Conservation (phyloP, 2,888 invertebrate species). For the Camponotus fellah region DNA sequence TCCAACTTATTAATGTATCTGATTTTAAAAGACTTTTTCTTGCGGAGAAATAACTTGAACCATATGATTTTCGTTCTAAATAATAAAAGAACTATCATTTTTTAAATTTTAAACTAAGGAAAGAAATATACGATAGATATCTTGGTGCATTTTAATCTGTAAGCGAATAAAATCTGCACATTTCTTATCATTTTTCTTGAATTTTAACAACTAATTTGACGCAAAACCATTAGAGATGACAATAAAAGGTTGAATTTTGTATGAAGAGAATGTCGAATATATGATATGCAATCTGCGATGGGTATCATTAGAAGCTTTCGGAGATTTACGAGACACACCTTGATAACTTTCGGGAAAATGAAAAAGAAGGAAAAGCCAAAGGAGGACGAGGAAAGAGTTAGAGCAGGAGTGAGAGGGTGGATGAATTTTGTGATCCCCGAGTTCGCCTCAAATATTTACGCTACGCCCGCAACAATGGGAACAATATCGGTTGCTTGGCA, state of each 20-base stretch:
- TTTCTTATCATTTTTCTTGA: neutral
- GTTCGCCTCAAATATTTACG: conserved; percentile 70
- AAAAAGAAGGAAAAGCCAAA: conserved; percentile 59
- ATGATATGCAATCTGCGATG: conserved; percentile 24
- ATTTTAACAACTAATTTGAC: neutral
- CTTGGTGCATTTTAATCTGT: neutral
- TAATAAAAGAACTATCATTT: neutral
- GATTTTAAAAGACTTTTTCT: neutral
- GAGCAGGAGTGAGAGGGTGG: conserved; percentile 39
- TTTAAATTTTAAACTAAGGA: neutral
- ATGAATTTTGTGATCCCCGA: conserved; percentile 48
- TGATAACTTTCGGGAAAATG: conserved; percentile 56
- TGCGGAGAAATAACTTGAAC: neutral
- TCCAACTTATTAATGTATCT: neutral
- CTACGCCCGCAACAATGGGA: conserved; percentile 68
- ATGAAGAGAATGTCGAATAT: neutral
- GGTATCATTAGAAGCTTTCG: conserved; percentile 33
- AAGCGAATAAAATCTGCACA: too few species aligned
- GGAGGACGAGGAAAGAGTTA: conserved; percentile 51
- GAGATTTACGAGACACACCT: conserved; percentile 25
- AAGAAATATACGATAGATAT: neutral
- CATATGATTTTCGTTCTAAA: neutral
- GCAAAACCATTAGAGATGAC: neutral
- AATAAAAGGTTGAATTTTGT: neutral
- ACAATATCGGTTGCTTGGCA: conserved; percentile 74